Evolutionary conservation across 2,113 vertebrate genomes (phyloP), one percentile per base, ranked within the genome.

Genomic region (Limanda limanda): DNA sequence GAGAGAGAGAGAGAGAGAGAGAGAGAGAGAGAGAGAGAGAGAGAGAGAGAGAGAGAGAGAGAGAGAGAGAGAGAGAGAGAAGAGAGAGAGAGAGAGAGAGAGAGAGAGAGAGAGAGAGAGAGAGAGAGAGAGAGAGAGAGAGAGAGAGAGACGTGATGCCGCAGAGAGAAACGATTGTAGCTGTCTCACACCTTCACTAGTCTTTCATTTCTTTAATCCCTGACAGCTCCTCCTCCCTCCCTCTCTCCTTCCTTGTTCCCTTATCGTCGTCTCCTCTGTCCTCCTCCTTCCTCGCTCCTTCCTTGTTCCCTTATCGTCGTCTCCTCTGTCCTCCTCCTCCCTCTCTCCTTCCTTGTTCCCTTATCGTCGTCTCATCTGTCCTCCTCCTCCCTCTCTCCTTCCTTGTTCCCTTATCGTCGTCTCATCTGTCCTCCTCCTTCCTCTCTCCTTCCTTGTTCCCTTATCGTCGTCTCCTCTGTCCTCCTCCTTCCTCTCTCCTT

Each of bases 21-120:
- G 3, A 5, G 23, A 54, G 35, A 35, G 35, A 7, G 27, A 31
- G 27, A 31, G n/a, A 72, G 55, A 81, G 35, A 51, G 59, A 59
- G 65, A 62, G 12, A 27, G 3, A 5, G 23, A 54, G 35, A 35
- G 35, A 7, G 27, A 31, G 27, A 31, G n/a, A 72, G 55, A 81
- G 35, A 51, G 59, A 59, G 65, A 62, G 12, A 27, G 3, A 5
- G 23, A 54, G 35, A 35, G 35, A 7, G 27, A 31, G 27, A 31
- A 72, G 55, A 81, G 35, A 51, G 59, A 59, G 65, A 62, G 12
- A 27, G 3, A 5, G 23, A 54, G 35, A 35, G 35, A 7, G 27
- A 31, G 27, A 31, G n/a, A 62, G 79, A 89, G 69, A 62, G 79
- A 89, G 69, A 62, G 79, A 89, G 69, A 62, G 79, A 89, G 69